phyloP scores from a whole-genome alignment of 2,113 vertebrate genomes.

The Catharus minimus region DNA sequence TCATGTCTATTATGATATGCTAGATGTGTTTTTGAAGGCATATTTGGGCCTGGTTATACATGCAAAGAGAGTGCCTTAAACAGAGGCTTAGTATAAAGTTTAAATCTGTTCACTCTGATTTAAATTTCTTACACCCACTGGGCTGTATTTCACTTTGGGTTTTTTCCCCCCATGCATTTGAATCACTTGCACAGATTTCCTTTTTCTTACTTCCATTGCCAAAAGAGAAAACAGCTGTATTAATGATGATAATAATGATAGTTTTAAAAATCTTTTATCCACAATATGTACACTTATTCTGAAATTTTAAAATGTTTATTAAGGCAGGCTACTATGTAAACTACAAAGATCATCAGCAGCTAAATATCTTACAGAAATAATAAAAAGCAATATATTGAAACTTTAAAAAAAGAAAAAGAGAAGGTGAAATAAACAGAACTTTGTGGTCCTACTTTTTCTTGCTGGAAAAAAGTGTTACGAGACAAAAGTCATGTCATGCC shows the following conservation, averaged over 20 bases:
- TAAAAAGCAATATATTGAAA: background rate
- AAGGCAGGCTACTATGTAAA: background rate
- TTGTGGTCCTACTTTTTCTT: background rate
- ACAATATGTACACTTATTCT: background rate
- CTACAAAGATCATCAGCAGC: background rate
- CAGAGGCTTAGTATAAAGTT: background rate
- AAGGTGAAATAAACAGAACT: background rate
- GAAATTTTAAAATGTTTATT: background rate
- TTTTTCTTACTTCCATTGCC: background rate
- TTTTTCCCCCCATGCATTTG: background rate
- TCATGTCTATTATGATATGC: background rate
- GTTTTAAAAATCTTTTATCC: background rate
- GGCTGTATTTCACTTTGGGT: rapidly evolving
- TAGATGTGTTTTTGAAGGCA: background rate
- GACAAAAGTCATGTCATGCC: background rate
- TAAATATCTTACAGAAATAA: background rate
- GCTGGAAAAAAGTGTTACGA: background rate
- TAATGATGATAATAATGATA: background rate
- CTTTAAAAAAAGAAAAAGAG: background rate
- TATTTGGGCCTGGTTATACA: background rate
- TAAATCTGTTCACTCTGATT: background rate
- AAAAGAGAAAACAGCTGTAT: background rate
- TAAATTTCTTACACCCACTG: background rate
- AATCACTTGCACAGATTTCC: background rate
- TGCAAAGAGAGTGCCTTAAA: background rate